phyloP scores from a whole-genome alignment of 1,140 invertebrate genomes.

The Acromyrmex echinatior region DNA sequence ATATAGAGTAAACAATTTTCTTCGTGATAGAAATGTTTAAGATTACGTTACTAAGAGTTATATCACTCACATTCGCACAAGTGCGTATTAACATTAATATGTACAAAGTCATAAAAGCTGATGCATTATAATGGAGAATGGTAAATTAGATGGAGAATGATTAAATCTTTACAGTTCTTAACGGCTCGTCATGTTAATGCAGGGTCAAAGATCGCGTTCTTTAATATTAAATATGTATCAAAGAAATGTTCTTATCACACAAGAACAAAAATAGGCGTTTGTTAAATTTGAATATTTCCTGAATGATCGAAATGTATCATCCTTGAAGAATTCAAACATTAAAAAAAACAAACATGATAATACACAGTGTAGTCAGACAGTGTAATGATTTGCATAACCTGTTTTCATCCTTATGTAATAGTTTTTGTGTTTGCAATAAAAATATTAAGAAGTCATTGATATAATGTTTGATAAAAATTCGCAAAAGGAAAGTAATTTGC shows the following conservation, averaged over 20 bases:
- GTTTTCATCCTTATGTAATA: not conserved
- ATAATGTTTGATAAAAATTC: not conserved
- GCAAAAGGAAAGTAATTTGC: not conserved
- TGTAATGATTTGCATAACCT: conserved; percentile 55
- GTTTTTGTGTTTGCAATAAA: not conserved
- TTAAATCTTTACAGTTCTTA: not conserved
- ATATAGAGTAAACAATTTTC: not conserved
- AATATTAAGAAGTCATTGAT: not conserved
- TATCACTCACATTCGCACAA: conserved; percentile 11
- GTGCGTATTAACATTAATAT: conserved; percentile 19
- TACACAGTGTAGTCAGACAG: not conserved
- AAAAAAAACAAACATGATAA: not conserved
- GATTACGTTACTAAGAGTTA: conserved; percentile 12
- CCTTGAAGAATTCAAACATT: not conserved
- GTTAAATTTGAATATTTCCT: not conserved
- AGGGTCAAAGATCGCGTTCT: conserved; percentile 49
- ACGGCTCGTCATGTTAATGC: not conserved
- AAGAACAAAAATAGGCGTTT: not conserved
- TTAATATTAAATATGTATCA: not conserved
- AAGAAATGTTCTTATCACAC: conserved; percentile 5
- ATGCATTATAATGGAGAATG: not conserved
- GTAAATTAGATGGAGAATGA: too few species aligned
- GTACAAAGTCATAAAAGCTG: conserved; percentile 18
- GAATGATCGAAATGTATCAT: not conserved
- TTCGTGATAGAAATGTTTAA: not conserved